Percentiles rank a stretch among this genome's conserved stretches.
These are phyloP conservation scores for Lapara coniferarum DNA, from an alignment of 2,888 invertebrate genomes.

Conservation along the genomic window DNA sequence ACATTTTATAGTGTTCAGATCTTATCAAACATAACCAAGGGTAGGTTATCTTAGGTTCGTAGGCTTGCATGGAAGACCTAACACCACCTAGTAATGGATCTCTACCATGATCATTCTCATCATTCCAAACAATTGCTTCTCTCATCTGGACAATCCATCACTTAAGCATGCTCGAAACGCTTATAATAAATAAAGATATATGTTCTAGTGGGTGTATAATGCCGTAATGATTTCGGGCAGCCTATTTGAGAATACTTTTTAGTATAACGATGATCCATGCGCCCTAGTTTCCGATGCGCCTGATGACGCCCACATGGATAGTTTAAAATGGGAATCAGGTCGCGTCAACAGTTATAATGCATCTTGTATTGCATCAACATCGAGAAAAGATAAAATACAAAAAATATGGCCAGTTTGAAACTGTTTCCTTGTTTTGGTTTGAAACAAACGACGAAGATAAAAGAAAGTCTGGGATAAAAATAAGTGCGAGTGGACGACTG, in stretches of 20 bases:
- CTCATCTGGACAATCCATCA: background rate
- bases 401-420: background rate
- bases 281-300: constrained; percentile 3
- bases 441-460: background rate
- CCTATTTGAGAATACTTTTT: constrained; percentile 6
- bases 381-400: background rate
- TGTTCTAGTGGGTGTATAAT: constrained; percentile 7
- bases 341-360: constrained; percentile 18
- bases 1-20: too few species aligned
- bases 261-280: constrained; percentile 14
- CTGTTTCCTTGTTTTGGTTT: constrained; percentile 17
- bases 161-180: background rate
- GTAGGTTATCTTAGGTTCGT: too few species aligned
- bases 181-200: background rate
- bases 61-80: too few species aligned
- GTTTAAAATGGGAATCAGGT: constrained; percentile 7
- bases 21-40: too few species aligned
- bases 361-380: constrained; percentile 2
- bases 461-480: constrained; percentile 7
- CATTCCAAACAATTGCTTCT: background rate
- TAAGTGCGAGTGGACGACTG: constrained; percentile 3
- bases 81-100: background rate
- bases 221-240: constrained; percentile 10
- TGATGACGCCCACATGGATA: constrained; percentile 21
- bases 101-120: background rate